Evolutionary conservation across 1,140 invertebrate species (phyloP), one percentile per base, ranked within the genome.

Genomic region (Anthonomus grandis): DNA sequence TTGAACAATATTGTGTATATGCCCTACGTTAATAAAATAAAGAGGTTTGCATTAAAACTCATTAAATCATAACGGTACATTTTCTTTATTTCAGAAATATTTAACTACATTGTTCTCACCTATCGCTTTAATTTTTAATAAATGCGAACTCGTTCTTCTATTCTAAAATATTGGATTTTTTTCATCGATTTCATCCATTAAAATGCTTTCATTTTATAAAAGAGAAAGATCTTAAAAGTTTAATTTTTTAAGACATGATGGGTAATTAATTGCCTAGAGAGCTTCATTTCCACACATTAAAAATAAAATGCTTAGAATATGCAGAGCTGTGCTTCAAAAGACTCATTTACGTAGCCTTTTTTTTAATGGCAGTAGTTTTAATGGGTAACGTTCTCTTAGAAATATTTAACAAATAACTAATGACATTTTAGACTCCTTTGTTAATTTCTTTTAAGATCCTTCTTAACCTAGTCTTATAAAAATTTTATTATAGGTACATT

Each of bases 41-140:
- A n/a, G n/a, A n/a, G n/a, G n/a, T n/a, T n/a, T n/a, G n/a, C n/a
- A n/a, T n/a, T n/a, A n/a, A n/a, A n/a, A n/a, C n/a, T n/a, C n/a
- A n/a, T 12, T 18, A 23, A 22, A 17, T 49, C 47, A 50, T 50
- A 59, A 59, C 57, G 49, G 57, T 59, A 59, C 57, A 59, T 52
- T 59, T 57, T 57, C 47, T 57, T 59, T 59, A 59, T 59, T 59
- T 59, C 57, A 59, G 57, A 59, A 59, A 59, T 59, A 59, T 59
- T 53, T 31, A 59, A 59, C 57, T 59, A 59, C 57, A 59, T 45
- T 59, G 17, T 57, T 50, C 21, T 59, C 57, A 59, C 48, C 57
- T 59, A 59, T 47, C 49, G 46, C 37, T 50, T 59, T 46, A 36
- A 21, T 31, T 34, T 59, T 59, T 52, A 59, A 59, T 52, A 21